Base-by-base conservation (phyloP, 2,113 vertebrate genomes). In the Pedionomus torquatus region DNA sequence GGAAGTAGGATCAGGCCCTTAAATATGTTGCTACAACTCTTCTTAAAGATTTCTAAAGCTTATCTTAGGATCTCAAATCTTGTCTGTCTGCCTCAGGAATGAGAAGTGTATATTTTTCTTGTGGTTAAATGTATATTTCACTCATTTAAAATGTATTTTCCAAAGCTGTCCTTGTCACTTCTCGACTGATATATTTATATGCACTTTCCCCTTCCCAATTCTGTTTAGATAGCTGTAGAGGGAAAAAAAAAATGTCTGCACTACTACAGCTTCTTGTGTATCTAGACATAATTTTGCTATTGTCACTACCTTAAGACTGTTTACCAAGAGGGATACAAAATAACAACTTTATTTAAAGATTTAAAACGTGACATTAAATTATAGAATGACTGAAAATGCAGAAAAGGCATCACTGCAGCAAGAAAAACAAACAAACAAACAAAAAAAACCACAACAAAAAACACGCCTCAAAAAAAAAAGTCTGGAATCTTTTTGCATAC, bases 71-170 rank as follows among this genome's bases (percentile, higher is more conserved):
- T 95, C 82, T 95, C 58, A 70, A 23, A 91, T 83, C 58, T 83
- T 94, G 69, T 93, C 83, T 97, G 51, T 89, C 94, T 95, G 66
- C 69, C 61, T 93, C 74, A 95, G 81, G 61, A 96, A 95, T 81
- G 84, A 93, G 79, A 87, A 86, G 16, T 64, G 72, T 96, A 41
- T 94, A 86, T 97, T 97, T 97, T 97, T 77, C 52, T 69, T 96
- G 58, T 41, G 13, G 30, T 80, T 90, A 63, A 95, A 94, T 91
- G 52, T n/a, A 80, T 55, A 91, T 80, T 89, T 93, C 43, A 83
- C 31, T 96, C 93, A 93, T 96, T 89, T 97, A 94, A 97, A 95
- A 89, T 64, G 57, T 90, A 33, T 86, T 84, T 96, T 89, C 49
- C 54, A 95, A 96, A 96, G 65, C 93, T 65, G 48, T 92, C 58